Evolutionary conservation across 2,888 invertebrate species (phyloP).

Genomic region (Drosophila pegasa): DNA sequence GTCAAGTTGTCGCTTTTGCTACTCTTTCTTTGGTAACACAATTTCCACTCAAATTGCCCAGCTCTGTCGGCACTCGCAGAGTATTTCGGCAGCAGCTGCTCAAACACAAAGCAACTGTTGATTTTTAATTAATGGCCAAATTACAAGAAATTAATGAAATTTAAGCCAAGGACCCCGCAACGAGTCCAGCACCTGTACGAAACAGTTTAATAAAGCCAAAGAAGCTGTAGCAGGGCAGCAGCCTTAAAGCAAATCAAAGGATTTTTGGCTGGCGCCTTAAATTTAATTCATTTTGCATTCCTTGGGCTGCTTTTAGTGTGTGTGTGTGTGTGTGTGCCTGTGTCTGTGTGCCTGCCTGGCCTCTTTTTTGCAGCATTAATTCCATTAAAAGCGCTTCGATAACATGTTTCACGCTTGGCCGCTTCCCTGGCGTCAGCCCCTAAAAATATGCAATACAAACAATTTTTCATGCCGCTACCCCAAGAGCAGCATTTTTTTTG

Average conservation of each 20-base stretch:
- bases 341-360: constrained; percentile 25
- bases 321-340: constrained; percentile 7
- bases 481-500: constrained; percentile 28
- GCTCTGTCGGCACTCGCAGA: neutral
- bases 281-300: constrained; percentile 56
- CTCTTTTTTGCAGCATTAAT: constrained; percentile 61
- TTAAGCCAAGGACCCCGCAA: constrained; percentile 16
- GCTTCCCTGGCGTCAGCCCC: constrained; percentile 60
- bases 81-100: constrained; percentile 3
- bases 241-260: constrained; percentile 37
- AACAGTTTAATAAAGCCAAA: constrained; percentile 17
- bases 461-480: constrained; percentile 64
- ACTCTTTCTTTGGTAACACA: neutral
- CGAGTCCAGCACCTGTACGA: neutral
- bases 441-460: constrained; percentile 75
- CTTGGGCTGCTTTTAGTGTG: constrained; percentile 8
- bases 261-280: constrained; percentile 10
- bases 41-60: neutral
- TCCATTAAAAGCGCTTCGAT: constrained; percentile 72
- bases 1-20: neutral
- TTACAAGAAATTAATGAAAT: constrained; percentile 53
- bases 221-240: neutral
- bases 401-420: constrained; percentile 71
- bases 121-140: constrained; percentile 57
- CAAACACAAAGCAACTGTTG: constrained; percentile 47